These are phyloP conservation scores for Propithecus deckenii DNA, from an alignment of 2,797 vertebrate species.

Conservation along the genomic window DNA sequence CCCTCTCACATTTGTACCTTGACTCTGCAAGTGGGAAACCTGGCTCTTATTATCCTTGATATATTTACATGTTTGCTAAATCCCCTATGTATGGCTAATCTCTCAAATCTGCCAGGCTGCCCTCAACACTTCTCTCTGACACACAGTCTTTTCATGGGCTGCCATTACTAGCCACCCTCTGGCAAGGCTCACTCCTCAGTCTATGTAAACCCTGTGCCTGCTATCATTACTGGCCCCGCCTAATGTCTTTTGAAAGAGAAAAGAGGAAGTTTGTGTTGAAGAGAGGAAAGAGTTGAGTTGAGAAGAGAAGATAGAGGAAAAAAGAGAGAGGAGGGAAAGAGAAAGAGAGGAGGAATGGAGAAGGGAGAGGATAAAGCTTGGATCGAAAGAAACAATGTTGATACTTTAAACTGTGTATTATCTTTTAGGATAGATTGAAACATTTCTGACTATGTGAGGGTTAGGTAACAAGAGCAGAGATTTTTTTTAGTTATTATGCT, in stretches of 20 bases:
- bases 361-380: background rate
- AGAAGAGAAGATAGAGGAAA: background rate
- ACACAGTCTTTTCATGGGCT: background rate
- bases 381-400: background rate
- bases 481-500: background rate
- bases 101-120: background rate
- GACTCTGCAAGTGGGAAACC: background rate
- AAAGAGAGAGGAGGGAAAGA: background rate
- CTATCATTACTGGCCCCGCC: background rate
- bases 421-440: background rate
- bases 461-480: background rate
- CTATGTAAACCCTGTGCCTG: background rate
- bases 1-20: background rate
- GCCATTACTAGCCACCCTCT: background rate
- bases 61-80: constrained; percentile 10
- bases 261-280: background rate
- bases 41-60: constrained; percentile 17
- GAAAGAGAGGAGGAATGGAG: background rate
- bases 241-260: background rate
- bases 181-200: background rate
- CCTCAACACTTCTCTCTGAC: background rate
- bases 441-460: background rate
- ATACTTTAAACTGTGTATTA: background rate
- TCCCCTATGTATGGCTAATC: background rate
- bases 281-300: background rate